Evolutionary conservation across 2,797 vertebrate genomes (phyloP), one percentile per base, ranked within the genome.

Genomic region (Sardinella longiceps): DNA sequence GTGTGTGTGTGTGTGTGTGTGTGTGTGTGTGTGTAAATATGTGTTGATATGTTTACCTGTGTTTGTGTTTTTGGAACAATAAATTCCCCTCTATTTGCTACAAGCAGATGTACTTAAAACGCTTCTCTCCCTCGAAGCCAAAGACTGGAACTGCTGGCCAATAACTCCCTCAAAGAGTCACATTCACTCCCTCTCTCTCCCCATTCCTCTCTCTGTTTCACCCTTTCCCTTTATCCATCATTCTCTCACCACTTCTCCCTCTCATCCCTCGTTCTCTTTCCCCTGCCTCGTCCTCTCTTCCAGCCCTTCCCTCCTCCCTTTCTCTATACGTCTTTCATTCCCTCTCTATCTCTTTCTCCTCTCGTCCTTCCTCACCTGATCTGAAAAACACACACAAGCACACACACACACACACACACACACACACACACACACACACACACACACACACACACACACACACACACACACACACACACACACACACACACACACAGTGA

Each of bases 341-440:
- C 89, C 91, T 89, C 91, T 85, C 91, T 90, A 90, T 91, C 91
- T 89, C 45, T 91, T 93, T 92, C 92, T 91, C 92, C 94, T 95
- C 94, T 94, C 94, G 93, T 93, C 93, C 92, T 92, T 88, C 92
- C 93, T 91, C 91, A 92, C 91, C 92, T 4, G 43, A 43, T 43
- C 43, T 43, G 43, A 43, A 43, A 43, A 4, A 43, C 7, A n/a
- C n/a, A n/a, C n/a, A n/a, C n/a, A n/a, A n/a, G n/a, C n/a, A n/a
- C n/a, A n/a, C n/a, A n/a, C n/a, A n/a, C n/a, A n/a, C n/a, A n/a
- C n/a, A n/a, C n/a, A n/a, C n/a, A n/a, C n/a, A n/a, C n/a, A n/a
- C n/a, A n/a, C n/a, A n/a, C n/a, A n/a, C n/a, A n/a, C n/a, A n/a
- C n/a, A n/a, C n/a, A n/a, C n/a, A n/a, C n/a, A n/a, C n/a, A 46